Evolutionary conservation across 2,888 invertebrate genomes (phyloP), one percentile per base, ranked within the genome.

Genomic region (Magallana nippona): DNA sequence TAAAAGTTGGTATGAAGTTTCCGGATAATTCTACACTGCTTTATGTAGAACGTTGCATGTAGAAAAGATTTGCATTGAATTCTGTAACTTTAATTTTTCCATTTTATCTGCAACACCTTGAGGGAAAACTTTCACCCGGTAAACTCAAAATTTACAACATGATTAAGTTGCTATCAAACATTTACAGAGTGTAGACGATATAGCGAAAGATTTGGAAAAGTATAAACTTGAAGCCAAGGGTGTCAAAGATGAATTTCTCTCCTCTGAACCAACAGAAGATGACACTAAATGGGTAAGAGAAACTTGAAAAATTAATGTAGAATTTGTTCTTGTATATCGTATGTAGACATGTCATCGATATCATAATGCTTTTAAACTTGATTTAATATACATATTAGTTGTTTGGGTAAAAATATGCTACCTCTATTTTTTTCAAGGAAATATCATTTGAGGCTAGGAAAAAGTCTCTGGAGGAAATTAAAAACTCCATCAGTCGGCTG

Each of bases 401-500:
- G 27, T 27, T 13, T 63, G 27, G 11, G 22, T 27, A 5, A 15
- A 2, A 71, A 27, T 44, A 8, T 44, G 8, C 11, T 13, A 11
- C 11, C 13, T n/a, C 5, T 71, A 32, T 15, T 2, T 13, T n/a
- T 71, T 71, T 27, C 2, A 27, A 71, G 71, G 71, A 71, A 71
- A 71, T 71, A 15, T 71, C 71, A 27, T 71, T 27, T 27, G 27
- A 71, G 32, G 71, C 22, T 15, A 71, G 71, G 15, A 71, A 71
- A 32, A 71, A 71, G 71, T 71, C 71, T 27, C 32, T 71, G 71
- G 71, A 71, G 71, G 71, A 32, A 27, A 71, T 71, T 27, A 27
- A 71, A 32, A 71, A 71, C 5, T 71, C 71, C 0, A 32, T 71
- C 8, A 11, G 27, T 71, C 71, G 13, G 2, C 13, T 71, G 11